Evolutionary conservation across 2,113 vertebrate genomes (phyloP), one percentile per base, ranked within the genome.

Genomic region (Myotis lucifugus): DNA sequence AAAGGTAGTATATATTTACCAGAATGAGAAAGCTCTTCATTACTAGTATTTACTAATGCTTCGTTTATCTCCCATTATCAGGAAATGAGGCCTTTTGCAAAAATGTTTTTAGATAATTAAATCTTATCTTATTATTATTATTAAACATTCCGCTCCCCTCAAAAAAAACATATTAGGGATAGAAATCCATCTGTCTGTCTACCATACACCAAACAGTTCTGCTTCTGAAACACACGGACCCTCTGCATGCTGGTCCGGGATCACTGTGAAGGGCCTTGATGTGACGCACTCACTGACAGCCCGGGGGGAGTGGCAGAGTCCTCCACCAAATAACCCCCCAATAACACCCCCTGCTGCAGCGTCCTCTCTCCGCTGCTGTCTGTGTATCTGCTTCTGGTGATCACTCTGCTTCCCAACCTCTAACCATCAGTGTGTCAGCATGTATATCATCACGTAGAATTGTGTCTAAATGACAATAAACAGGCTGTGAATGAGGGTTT

Each of bases 251-350:
- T 56, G 32, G 86, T 5, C 27, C 29, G 37, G 32, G 19, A 59
- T 91, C 15, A n/a, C n/a, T 10, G 18, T 72, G 48, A 21, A 69
- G 15, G 25, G 2, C 29, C 25, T 27, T 6, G 18, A 32, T 8
- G 6, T 4, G 1, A 27, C n/a, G n/a, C 0, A 2, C 37, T 67
- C 42, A n/a, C 17, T 5, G 42, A 25, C 0, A 67, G 29, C 7
- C 48, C 29, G 0, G 1, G 18, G 27, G 8, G 25, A 46, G 0
- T 0, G 14, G 0, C 0, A 10, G 1, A 46, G 18, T 2, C 19
- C 29, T 42, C 23, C 8, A 9, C 52, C 69, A 0, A 40, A 42
- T 1, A 27, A 18, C 6, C 15, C 69, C 25, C 15, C 1, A 0
- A 2, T 18, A 23, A 59, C 19, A 25, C 1, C 15, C 42, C 25